Evolutionary conservation across 1,140 invertebrate species (phyloP).

Genomic region (Octopus bimaculoides): DNA sequence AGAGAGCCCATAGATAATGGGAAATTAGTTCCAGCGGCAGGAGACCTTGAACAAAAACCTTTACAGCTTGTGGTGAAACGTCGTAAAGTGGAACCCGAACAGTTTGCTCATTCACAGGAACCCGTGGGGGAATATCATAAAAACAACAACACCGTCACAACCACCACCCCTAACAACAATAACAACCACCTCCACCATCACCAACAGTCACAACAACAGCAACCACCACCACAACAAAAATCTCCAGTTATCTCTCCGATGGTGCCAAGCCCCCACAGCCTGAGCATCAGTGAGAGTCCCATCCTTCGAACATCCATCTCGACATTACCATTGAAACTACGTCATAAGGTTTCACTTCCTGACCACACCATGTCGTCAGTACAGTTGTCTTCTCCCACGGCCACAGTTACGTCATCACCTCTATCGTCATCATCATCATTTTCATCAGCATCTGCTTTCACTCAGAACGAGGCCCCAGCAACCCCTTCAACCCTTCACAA

Average conservation of each 20-base stretch:
- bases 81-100: background rate
- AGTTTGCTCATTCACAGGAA: too few species aligned
- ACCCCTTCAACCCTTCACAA: slow-evolving; percentile 28
- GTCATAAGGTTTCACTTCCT: slow-evolving; percentile 40
- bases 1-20: slow-evolving; percentile 25
- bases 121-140: too few species aligned
- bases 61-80: slow-evolving; percentile 29
- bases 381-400: background rate
- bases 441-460: background rate
- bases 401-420: slow-evolving; percentile 8
- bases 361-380: background rate
- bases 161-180: too few species aligned
- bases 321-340: slow-evolving; percentile 43
- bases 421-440: background rate
- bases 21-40: slow-evolving; percentile 7
- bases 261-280: background rate
- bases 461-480: background rate
- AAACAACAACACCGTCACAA: too few species aligned
- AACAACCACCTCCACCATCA: too few species aligned
- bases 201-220: too few species aligned
- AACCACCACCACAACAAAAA: background rate
- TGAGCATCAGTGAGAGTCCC: slow-evolving; percentile 1
- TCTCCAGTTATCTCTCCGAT: background rate
- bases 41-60: slow-evolving; percentile 24
- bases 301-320: slow-evolving; percentile 27